phyloP scores from a whole-genome alignment of 2,113 vertebrate species.

The Campylorhamphus procurvoides region DNA sequence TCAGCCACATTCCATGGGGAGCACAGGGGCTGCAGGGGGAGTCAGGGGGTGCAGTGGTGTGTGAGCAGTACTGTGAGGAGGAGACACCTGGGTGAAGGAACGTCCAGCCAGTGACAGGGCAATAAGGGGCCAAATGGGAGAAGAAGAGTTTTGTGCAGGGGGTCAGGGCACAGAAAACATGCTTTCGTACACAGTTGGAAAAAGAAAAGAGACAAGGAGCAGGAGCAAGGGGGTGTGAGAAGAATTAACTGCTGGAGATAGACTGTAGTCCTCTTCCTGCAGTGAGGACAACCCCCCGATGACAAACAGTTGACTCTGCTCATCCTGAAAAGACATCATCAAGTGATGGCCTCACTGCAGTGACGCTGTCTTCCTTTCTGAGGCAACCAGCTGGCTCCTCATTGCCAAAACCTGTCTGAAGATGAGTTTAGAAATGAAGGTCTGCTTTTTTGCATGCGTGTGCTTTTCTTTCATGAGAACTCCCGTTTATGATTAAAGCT shows the following conservation, averaged over 20 bases:
- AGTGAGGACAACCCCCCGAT: not conserved
- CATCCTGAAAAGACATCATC: not conserved
- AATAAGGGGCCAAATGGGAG: not conserved
- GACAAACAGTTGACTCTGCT: fast-evolving
- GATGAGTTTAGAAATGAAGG: not conserved
- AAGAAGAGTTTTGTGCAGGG: not conserved
- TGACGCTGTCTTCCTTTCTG: not conserved
- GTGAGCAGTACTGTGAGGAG: fast-evolving
- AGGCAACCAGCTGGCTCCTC: not conserved
- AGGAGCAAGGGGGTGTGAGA: not conserved
- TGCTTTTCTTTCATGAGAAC: not conserved
- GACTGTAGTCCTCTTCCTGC: not conserved
- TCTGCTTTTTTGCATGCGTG: not conserved
- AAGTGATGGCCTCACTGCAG: no score
- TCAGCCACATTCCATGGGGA: fast-evolving
- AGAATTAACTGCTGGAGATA: not conserved
- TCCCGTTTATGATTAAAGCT: not conserved
- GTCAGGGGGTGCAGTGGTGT: not conserved
- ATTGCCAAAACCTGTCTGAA: not conserved
- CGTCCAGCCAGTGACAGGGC: not conserved
- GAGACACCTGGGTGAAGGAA: fast-evolving
- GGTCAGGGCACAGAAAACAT: not conserved
- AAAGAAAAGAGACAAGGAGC: not conserved
- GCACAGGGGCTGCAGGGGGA: not conserved
- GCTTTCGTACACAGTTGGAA: not conserved